Base-by-base conservation (phyloP, 2,113 vertebrate genomes). In the Platichthys stellatus region DNA sequence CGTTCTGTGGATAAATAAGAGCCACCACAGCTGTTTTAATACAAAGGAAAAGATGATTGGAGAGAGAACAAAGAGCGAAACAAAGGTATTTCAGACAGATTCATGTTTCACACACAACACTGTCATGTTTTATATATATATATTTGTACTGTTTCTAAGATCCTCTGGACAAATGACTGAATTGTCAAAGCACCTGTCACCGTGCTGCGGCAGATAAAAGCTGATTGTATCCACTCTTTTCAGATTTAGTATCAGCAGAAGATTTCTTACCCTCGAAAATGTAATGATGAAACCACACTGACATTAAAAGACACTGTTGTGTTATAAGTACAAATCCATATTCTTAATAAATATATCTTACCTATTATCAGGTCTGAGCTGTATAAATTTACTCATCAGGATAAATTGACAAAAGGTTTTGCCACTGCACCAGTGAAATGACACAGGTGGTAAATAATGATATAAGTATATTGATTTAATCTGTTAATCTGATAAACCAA, bases 181-280 rank as follows among this genome's bases (percentile, higher is more conserved):
- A 75, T 69, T 81, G 69, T 67, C 86, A 85, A 76, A 86, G 73
- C 51, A 79, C 63, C 58, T 85, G 76, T 81, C 86, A 76, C 28
- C 2, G 0, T 63, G 57, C 81, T 18, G 66, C 63, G 63, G 49
- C 31, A 76, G 78, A 86, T 86, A 63, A 88, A 86, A 88, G 67
- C 61, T 13, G 38, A 81, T 62, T 58, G 23, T 49, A 68, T 79
- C 54, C 15, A 9, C 51, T 63, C 62, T 56, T 76, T 28, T 61
- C 49, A 66, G 71, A 68, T 79, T 81, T 72, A 76, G 13, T 43
- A 67, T 43, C 20, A 12, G 31, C 24, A 23, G 17, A 54, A 23
- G 72, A 59, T 61, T 17, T 14, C 43, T 57, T 61, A 23, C 11
- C 31, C 2, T 49, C 35, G 5, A 24, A 67, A 70, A 76, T 54